phyloP scores from a whole-genome alignment of 2,113 vertebrate species.

The Oryzias celebensis region DNA sequence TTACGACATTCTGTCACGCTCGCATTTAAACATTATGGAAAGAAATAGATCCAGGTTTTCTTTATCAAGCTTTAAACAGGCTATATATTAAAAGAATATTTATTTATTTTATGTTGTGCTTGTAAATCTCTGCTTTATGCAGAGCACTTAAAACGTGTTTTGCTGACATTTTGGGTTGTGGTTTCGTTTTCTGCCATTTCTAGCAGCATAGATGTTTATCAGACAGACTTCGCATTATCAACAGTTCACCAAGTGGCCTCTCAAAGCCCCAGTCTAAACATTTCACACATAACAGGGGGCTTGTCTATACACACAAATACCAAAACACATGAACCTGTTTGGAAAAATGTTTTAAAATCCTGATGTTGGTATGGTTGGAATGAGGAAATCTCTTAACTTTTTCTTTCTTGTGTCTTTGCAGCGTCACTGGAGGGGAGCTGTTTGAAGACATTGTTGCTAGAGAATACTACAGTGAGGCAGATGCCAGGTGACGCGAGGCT shows the following conservation, averaged over 20 bases:
- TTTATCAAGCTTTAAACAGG: background rate
- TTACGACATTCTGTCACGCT: background rate
- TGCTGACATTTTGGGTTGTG: background rate
- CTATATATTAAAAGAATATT: too few relatives aligned
- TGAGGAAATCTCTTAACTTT: background rate
- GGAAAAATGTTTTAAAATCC: too few relatives aligned
- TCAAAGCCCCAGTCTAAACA: conserved; percentile 1
- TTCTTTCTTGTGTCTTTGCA: conserved; percentile 51
- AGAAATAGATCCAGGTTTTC: background rate
- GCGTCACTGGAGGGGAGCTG: conserved; percentile 96
- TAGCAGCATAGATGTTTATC: background rate
- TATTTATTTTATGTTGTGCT: too few relatives aligned
- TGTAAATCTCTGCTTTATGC: too few relatives aligned
- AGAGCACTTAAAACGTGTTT: background rate
- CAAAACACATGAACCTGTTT: background rate
- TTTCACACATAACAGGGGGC: background rate
- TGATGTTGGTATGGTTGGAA: too few relatives aligned
- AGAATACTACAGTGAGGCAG: conserved; percentile 99
- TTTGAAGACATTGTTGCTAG: conserved; percentile 99
- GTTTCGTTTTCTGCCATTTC: background rate
- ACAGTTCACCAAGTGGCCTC: background rate
- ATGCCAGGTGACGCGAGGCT: conserved; percentile 85
- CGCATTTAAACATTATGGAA: background rate
- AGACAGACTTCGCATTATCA: conserved; percentile 4
- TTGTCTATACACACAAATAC: background rate